Conservation (phyloP, 2,797 vertebrate species). For the Margarornis squamiger region DNA sequence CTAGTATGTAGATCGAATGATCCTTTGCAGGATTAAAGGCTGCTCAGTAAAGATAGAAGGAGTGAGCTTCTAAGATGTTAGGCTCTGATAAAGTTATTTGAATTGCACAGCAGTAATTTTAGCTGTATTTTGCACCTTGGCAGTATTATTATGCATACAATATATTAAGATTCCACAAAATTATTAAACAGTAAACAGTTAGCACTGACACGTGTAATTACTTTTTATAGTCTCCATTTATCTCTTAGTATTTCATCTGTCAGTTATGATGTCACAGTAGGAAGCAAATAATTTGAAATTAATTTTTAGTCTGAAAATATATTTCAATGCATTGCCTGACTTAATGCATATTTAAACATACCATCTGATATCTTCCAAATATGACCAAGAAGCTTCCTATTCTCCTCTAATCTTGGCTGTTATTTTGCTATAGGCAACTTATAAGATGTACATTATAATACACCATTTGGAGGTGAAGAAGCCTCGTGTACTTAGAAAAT, state of each 20-base stretch:
- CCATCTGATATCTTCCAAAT: neutral
- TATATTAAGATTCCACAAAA: neutral
- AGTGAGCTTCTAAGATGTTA: constrained; percentile 27
- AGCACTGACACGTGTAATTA: constrained; percentile 15
- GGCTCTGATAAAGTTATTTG: neutral
- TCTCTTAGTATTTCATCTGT: neutral
- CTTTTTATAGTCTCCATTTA: constrained; percentile 36
- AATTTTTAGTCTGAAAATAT: neutral
- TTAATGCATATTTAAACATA: neutral
- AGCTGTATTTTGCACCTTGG: constrained; percentile 14
- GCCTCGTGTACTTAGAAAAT: constrained; percentile 7
- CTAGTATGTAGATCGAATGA: constrained; percentile 33
- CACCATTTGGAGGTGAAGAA: neutral
- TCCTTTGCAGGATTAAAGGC: constrained; percentile 16
- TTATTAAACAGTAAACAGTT: constrained; percentile 19
- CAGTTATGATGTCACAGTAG: neutral
- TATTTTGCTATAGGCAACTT: constrained; percentile 23
- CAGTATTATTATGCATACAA: neutral
- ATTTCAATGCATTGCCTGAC: neutral
- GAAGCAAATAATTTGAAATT: neutral
- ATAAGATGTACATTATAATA: neutral
- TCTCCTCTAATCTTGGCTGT: constrained; percentile 34
- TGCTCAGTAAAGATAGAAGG: neutral
- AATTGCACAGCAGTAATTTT: neutral
- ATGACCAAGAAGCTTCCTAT: neutral